A percentile compares a stretch with the other conserved stretches of the same genome.
These are phyloP conservation scores for Coturnix japonica DNA, from an alignment of 2,113 vertebrate genomes.

Conservation along the genomic window DNA sequence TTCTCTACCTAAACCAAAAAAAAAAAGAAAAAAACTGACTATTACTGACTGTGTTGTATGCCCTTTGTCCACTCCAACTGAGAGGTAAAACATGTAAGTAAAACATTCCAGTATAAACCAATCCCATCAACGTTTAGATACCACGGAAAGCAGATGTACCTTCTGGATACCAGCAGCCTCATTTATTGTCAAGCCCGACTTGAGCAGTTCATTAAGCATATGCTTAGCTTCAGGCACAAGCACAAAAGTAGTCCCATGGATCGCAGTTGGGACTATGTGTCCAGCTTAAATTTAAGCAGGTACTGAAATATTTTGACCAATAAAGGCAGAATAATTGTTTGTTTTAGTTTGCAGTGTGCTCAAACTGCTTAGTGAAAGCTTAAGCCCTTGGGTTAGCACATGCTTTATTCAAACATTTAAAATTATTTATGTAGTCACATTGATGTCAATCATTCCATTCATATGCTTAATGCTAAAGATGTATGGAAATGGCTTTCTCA, in stretches of 20 bases:
- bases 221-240: conserved; percentile 11
- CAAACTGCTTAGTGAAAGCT: neutral
- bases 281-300: neutral
- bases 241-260: fast-evolving
- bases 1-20: neutral
- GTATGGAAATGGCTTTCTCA: neutral
- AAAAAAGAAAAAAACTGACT: neutral
- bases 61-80: conserved; percentile 5
- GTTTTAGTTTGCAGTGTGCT: neutral
- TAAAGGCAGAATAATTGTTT: neutral
- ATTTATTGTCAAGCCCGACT: neutral
- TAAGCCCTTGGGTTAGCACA: neutral
- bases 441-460: neutral
- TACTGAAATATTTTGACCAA: conserved; percentile 2
- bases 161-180: conserved; percentile 15
- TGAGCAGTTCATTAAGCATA: neutral
- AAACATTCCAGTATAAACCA: conserved; percentile 30
- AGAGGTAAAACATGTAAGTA: conserved; percentile 18
- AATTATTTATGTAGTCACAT: neutral
- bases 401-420: neutral
- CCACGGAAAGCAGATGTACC: conserved; percentile 25
- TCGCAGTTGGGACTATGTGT: neutral
- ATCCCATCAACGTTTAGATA: conserved; percentile 14
- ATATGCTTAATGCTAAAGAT: neutral
- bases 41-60: neutral